Base-by-base conservation (phyloP, 2,888 invertebrate genomes). In the Geophilus truncorum region DNA sequence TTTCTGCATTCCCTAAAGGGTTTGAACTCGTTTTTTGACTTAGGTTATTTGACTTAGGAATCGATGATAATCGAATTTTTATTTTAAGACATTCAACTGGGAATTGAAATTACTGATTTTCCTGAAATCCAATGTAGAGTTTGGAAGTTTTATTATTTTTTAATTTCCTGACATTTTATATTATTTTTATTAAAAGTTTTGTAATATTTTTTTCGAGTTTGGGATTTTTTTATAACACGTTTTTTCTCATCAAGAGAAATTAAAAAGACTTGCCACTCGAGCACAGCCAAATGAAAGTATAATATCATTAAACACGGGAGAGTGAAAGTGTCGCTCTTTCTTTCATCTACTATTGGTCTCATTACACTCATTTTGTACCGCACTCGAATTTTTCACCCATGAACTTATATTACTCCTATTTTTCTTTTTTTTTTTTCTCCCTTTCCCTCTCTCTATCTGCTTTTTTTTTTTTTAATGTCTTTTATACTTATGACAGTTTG, bases 291-390 rank as follows among this genome's bases (percentile, higher is more conserved):
- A 62, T 62, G 57, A 62, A 62, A 62, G 57, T 21, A 62, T 62
- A 62, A 62, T 62, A 62, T 62, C 57, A 62, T 62, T 62, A 62
- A 62, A 62, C 21, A 62, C 57, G 57, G 21, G 57, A 10, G 18
- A 62, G 57, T 62, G 57, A 62, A 62, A 62, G 57, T 62, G 57
- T 62, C 57, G 57, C 21, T 62, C 57, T 62, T 62, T n/a, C n/a
- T 62, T 62, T 62, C 57, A 23, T 62, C 21, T 62, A 62, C 57
- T 62, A 62, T 62, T 62, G 57, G 57, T 62, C 57, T 62, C 57
- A 62, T 62, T 62, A 62, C 57, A 62, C 57, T 62, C 57, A 62
- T 62, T 62, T 62, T 18, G 57, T 62, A 62, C 57, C 57, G 57
- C 57, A 62, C 57, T 62, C 57, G 23, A 62, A 62, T 62, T 62